Evolutionary conservation across 2,888 invertebrate genomes (phyloP), one percentile per base, ranked within the genome.

Genomic region (Netelia fuscicornis): DNA sequence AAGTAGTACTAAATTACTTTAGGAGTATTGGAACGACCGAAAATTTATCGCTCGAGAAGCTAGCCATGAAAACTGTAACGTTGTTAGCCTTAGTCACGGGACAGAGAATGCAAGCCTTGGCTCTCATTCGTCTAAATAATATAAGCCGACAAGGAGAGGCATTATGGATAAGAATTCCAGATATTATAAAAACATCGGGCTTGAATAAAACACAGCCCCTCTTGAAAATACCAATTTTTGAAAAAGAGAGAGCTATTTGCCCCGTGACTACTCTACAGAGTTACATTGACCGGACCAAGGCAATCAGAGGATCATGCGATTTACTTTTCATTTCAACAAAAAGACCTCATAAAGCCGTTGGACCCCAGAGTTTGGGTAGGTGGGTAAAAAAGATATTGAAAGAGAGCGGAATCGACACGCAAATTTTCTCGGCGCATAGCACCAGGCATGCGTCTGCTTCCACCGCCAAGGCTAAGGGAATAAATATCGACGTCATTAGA

Each of bases 281-380:
- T 8, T 76, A 65, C 20, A 11, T 65, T 11, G 42, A 54, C 20
- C 30, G 42, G n/a, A 65, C 54, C 0, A 37, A 54, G 48, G 9
- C 11, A 5, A 54, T 76, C 8, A 25, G 56, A 17, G 52, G 30
- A 17, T n/a, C n/a, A 13, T 62, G 62, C 25, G 74, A 62, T 13
- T 58, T 44, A 0, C 30, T 74, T 10, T 74, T 58, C 30, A 52
- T 58, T 87, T 87, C 76, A 86, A 87, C 10, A 42, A 71, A n/a
- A 58, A 71, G 13, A 58, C 20, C 58, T 0, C 23, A 71, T 37
- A 58, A 58, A 37, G 42, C 20, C 5, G 42, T 23, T 13, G 42
- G 58, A 58, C 23, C 71, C 11, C 71, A 71, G 37, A 71, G 25
- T n/a, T 23, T 72, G 13, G 60, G 72, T 13, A 60, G 72, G 44